phyloP scores from a whole-genome alignment of 2,797 vertebrate genomes.

The Petrocephalus schoutedeni region DNA sequence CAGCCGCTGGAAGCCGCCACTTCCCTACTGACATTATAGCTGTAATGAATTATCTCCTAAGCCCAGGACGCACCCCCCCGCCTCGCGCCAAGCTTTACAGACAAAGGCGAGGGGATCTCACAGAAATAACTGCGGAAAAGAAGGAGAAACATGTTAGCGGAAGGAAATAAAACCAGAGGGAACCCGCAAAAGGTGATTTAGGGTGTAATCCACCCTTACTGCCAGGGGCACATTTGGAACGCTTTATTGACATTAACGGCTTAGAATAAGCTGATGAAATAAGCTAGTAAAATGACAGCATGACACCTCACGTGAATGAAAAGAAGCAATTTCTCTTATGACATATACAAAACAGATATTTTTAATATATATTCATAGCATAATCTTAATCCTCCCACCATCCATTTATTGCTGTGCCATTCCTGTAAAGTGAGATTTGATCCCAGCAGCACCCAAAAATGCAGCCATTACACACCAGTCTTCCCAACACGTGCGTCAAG shows the following conservation, averaged over 20 bases:
- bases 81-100: neutral
- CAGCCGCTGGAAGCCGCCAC: neutral
- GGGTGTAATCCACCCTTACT: neutral
- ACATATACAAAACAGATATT: constrained; percentile 44
- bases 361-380: constrained; percentile 35
- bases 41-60: neutral
- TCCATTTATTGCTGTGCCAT: neutral
- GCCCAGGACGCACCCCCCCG: neutral
- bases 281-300: neutral
- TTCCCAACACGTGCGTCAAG: neutral
- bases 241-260: constrained; percentile 24
- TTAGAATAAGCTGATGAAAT: neutral
- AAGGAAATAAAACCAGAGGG: neutral
- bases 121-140: neutral
- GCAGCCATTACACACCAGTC: neutral
- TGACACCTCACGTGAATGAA: constrained; percentile 31
- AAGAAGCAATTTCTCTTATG: constrained; percentile 24
- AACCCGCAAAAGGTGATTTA: neutral
- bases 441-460: neutral
- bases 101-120: neutral
- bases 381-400: neutral
- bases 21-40: neutral
- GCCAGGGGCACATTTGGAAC: constrained; percentile 11
- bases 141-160: neutral
- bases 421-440: neutral